phyloP scores from a whole-genome alignment of 2,113 vertebrate species.

The Motacilla tschutschensis region DNA sequence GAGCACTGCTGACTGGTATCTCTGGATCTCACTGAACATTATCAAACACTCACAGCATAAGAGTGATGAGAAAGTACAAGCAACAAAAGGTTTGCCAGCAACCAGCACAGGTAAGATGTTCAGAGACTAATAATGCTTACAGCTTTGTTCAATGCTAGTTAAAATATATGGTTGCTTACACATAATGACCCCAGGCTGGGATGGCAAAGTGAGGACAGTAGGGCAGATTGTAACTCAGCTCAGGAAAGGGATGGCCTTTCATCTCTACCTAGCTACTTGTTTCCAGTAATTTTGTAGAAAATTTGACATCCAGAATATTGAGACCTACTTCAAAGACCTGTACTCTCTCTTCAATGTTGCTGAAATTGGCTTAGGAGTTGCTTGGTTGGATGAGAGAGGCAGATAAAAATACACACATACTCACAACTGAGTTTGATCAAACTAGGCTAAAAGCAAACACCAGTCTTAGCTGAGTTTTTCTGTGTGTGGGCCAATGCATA shows the following conservation, averaged over 20 bases:
- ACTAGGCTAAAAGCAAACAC: background rate
- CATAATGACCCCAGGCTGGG: background rate
- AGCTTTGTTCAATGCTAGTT: background rate
- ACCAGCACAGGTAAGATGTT: background rate
- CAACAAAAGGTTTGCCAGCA: background rate
- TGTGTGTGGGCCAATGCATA: background rate
- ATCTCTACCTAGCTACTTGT: background rate
- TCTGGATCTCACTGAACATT: background rate
- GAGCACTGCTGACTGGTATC: background rate
- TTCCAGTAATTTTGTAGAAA: conserved; percentile 17
- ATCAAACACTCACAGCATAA: background rate
- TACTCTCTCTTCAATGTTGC: background rate
- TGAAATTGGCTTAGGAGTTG: background rate
- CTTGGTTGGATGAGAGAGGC: background rate
- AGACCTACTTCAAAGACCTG: conserved; percentile 12
- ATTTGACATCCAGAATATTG: background rate
- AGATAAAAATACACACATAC: background rate
- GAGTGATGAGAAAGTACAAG: background rate
- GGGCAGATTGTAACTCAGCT: background rate
- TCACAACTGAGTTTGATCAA: background rate
- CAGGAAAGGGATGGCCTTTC: background rate
- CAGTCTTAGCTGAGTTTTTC: background rate
- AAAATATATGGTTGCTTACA: background rate
- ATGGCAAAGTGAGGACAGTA: background rate
- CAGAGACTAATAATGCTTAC: background rate